phyloP scores from a whole-genome alignment of 2,888 invertebrate genomes.

The Rotaria sp. region DNA sequence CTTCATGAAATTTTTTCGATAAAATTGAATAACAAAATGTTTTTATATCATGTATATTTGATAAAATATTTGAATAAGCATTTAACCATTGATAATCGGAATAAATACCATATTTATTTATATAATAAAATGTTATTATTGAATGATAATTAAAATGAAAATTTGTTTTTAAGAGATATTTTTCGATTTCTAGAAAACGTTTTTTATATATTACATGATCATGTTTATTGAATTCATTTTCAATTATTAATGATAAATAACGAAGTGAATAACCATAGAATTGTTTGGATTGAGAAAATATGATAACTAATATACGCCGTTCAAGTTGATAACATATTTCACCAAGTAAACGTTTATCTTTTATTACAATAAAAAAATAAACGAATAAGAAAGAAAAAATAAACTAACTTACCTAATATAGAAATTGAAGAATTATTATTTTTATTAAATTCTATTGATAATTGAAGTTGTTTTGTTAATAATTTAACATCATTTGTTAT shows the following conservation, averaged over 20 bases:
- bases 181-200: not conserved
- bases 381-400: not conserved
- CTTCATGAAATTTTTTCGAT: not conserved
- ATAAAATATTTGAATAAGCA: not conserved
- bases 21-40: not conserved
- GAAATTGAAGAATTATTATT: not conserved
- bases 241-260: not conserved
- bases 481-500: slow-evolving; percentile 12
- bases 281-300: not conserved
- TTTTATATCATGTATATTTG: not conserved
- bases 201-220: not conserved
- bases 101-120: slow-evolving; percentile 19
- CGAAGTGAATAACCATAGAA: slow-evolving; percentile 23
- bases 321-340: slow-evolving; percentile 19
- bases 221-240: not conserved
- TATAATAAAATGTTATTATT: not conserved
- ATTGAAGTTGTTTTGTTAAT: slow-evolving; percentile 1
- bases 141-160: slow-evolving; percentile 17
- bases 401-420: not conserved
- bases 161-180: not conserved
- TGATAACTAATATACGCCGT: not conserved
- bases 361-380: not conserved
- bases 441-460: not conserved
- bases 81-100: slow-evolving; percentile 14
- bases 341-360: not conserved